Evolutionary conservation across 2,888 invertebrate genomes (phyloP).

Genomic region (Keiferia lycopersicella): DNA sequence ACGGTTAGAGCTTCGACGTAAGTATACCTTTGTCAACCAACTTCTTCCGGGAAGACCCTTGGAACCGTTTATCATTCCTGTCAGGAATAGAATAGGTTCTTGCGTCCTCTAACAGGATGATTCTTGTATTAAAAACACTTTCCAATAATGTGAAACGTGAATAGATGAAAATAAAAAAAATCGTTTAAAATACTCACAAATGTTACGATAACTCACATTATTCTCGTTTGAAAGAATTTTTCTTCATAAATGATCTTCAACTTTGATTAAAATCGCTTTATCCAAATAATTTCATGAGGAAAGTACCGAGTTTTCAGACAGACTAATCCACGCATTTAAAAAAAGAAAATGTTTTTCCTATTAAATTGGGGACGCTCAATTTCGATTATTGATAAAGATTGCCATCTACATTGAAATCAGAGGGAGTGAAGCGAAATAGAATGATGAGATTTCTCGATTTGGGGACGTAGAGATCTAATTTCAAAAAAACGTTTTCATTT

Average conservation of each 20-base stretch:
- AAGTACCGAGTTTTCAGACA: not conserved
- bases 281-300: not conserved
- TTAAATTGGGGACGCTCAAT: conserved; percentile 12
- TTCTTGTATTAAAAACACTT: not conserved
- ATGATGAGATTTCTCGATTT: conserved; percentile 12
- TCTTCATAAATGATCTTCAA: not conserved
- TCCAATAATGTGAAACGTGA: too few species aligned
- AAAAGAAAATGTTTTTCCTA: conserved; percentile 12
- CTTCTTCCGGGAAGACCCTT: conserved; percentile 12
- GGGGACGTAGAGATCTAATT: not conserved
- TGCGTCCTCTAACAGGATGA: not conserved
- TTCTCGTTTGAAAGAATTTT: not conserved
- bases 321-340: conserved; percentile 2
- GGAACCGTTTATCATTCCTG: conserved; percentile 16
- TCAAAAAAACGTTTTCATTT: not conserved
- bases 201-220: not conserved
- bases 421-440: conserved; percentile 5
- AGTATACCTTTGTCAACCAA: conserved; percentile 25
- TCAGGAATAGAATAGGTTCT: too few species aligned
- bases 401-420: conserved; percentile 11
- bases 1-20: conserved; percentile 23
- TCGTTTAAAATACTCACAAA: not conserved
- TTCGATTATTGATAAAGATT: conserved; percentile 20
- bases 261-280: not conserved
- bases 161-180: too few species aligned